Percentiles rank a stretch among this genome's conserved stretches.
Conservation (phyloP, 2,888 invertebrate genomes). For the Polydrusus cervinus region DNA sequence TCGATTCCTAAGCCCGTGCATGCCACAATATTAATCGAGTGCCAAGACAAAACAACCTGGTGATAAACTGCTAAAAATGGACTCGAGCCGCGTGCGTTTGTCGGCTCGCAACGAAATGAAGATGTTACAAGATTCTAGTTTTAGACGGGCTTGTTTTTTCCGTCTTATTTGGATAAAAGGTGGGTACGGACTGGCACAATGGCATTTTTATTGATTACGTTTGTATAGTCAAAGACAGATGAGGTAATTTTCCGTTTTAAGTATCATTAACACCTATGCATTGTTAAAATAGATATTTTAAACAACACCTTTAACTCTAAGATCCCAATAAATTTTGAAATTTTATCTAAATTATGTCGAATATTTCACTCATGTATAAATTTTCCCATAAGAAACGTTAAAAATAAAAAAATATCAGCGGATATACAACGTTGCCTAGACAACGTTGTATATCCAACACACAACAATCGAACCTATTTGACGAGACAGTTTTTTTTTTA, state of each 20-base stretch:
- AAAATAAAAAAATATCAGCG: too few species aligned
- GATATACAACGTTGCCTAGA: too few species aligned
- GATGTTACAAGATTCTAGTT: constrained; percentile 67
- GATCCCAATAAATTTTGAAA: too few species aligned
- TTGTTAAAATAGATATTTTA: background rate
- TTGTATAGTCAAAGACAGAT: constrained; percentile 4
- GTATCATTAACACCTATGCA: constrained; percentile 6
- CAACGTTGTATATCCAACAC: too few species aligned
- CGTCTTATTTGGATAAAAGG: constrained; percentile 42
- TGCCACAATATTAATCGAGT: constrained; percentile 72
- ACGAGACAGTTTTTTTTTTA: too few species aligned
- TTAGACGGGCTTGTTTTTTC: constrained; percentile 55
- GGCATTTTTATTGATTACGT: constrained; percentile 47
- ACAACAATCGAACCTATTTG: too few species aligned
- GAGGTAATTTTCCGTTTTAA: constrained; percentile 17
- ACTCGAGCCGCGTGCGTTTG: constrained; percentile 69
- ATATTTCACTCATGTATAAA: too few species aligned
- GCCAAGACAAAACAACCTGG: constrained; percentile 71
- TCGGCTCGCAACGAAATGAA: constrained; percentile 66
- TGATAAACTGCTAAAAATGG: constrained; percentile 72
- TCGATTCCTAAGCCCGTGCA: constrained; percentile 65
- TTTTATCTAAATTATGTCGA: too few species aligned
- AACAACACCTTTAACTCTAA: background rate
- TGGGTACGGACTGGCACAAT: constrained; percentile 52
- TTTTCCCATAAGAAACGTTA: too few species aligned